Evolutionary conservation across 2,797 vertebrate species (phyloP), one percentile per base, ranked within the genome.

Genomic region (Hirundo rustica): DNA sequence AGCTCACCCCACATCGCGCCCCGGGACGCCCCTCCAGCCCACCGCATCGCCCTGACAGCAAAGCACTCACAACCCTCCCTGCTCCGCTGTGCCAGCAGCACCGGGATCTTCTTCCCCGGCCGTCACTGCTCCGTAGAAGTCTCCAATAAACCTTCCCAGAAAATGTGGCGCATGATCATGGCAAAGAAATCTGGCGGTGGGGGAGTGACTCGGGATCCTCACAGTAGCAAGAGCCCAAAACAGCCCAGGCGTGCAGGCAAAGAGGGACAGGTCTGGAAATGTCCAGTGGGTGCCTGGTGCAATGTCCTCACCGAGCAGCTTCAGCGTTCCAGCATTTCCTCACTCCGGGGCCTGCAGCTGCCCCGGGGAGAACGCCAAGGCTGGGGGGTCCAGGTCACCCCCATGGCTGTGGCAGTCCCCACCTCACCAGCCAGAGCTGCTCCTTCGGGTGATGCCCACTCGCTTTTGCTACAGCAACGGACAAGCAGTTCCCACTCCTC

Each of bases 381-480:
- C 81, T 57, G 81, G 38, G 9, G 82, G 29, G 25, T 2, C 54
- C 66, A 16, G 82, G 68, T 22, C 79, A 29, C 48, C 53, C 29
- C 65, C 78, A 3, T 3, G 60, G 73, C 66, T 13, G 68, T 47
- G 50, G 47, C 9, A 2, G 44, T 83, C 9, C 73, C 48, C 9
- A 3, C 58, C 71, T 26, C 19, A 1, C 50, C 4, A 29, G 54
- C 26, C 88, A 81, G 82, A 60, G 71, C 70, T 10, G 77, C 85
- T 86, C 72, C 68, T 76, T 26, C 4, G 5, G 22, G 45, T 14
- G 30, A 29, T 48, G 77, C 74, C 83, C 75, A 1, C 77, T 77
- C 51, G 3, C 77, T 77, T 93, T 92, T 76, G 78, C 92, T 70
- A 66, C 91, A 91, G 95, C 93, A 90, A 93, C 94, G 62, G 78